These are phyloP conservation scores for Pachyseris speciosa DNA, from an alignment of 64 coral and sea anemone species.

Conservation along the genomic window DNA sequence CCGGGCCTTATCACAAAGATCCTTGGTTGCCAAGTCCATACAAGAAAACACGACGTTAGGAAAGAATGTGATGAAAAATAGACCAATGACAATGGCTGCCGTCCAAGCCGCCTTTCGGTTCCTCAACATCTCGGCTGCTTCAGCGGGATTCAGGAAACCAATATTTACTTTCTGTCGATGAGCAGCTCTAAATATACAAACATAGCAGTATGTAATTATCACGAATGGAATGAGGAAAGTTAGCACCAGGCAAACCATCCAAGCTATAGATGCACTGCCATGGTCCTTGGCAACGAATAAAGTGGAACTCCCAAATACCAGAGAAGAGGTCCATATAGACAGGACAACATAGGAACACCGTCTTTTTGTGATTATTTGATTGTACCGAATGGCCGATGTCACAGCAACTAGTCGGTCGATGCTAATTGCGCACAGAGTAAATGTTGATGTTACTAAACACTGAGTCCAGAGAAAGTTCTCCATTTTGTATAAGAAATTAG, in stretches of 20 bases:
- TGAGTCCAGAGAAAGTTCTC: constrained; percentile 82
- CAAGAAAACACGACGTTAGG: constrained; percentile 63
- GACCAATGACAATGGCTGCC: constrained; percentile 35
- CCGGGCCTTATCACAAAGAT: constrained; percentile 9
- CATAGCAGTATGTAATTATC: constrained; percentile 55
- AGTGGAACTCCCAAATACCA: background rate
- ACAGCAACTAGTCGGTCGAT: constrained; percentile 55
- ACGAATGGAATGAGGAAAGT: constrained; percentile 43
- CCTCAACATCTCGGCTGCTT: constrained; percentile 3
- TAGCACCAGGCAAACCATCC: constrained; percentile 32
- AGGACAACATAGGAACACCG: background rate
- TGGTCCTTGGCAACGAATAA: background rate
- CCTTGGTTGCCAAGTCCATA: constrained; percentile 28
- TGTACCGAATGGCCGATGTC: constrained; percentile 19
- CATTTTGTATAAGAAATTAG: constrained; percentile 36
- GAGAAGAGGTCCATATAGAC: constrained; percentile 10
- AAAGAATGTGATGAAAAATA: constrained; percentile 54
- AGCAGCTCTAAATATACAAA: constrained; percentile 54
- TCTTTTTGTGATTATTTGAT: constrained; percentile 19
- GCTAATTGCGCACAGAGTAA: constrained; percentile 48
- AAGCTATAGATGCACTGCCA: constrained; percentile 5
- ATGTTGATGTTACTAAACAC: constrained; percentile 54
- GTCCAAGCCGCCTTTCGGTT: constrained; percentile 69
- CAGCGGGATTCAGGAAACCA: background rate
- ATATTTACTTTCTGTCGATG: constrained; percentile 20